These are phyloP conservation scores for Oplegnathus fasciatus DNA, from an alignment of 2,113 vertebrate species.

Conservation along the genomic window DNA sequence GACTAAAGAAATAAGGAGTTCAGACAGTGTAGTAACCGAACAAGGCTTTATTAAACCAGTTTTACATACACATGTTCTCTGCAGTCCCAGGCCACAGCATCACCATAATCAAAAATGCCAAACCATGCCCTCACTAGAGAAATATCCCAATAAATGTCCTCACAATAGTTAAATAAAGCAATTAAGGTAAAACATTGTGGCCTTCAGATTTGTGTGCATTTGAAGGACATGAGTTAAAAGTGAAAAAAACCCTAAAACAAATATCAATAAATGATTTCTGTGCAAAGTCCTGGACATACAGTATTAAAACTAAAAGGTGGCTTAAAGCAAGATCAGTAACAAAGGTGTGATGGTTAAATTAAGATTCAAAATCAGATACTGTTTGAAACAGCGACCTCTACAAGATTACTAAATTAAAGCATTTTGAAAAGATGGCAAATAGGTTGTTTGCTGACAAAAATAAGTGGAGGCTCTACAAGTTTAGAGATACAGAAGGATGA, in stretches of 20 bases:
- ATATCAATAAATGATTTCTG: conserved; percentile 23
- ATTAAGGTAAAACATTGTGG: conserved; percentile 4
- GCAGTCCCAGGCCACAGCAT: conserved; percentile 71
- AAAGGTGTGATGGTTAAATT: neutral
- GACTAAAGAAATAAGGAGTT: neutral
- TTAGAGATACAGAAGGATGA: neutral
- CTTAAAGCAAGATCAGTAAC: conserved; percentile 40
- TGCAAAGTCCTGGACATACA: conserved; percentile 37
- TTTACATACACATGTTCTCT: conserved; percentile 64
- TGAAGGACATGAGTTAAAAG: conserved; percentile 44
- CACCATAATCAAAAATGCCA: conserved; percentile 53
- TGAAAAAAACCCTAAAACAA: neutral
- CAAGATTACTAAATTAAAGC: neutral
- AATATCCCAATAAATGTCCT: neutral
- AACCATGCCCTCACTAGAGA: conserved; percentile 55
- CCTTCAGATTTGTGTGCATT: conserved; percentile 51
- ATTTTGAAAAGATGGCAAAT: conserved; percentile 11
- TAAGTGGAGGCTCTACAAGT: neutral
- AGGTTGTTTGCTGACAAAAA: conserved; percentile 1
- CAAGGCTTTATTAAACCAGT: conserved; percentile 72
- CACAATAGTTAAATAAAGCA: conserved; percentile 32
- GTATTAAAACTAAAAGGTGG: conserved; percentile 24
- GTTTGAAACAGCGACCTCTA: neutral
- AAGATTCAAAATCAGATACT: neutral
- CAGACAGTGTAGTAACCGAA: conserved; percentile 34